Conservation (phyloP, 2,888 invertebrate species). For the Hermodice carunculata region DNA sequence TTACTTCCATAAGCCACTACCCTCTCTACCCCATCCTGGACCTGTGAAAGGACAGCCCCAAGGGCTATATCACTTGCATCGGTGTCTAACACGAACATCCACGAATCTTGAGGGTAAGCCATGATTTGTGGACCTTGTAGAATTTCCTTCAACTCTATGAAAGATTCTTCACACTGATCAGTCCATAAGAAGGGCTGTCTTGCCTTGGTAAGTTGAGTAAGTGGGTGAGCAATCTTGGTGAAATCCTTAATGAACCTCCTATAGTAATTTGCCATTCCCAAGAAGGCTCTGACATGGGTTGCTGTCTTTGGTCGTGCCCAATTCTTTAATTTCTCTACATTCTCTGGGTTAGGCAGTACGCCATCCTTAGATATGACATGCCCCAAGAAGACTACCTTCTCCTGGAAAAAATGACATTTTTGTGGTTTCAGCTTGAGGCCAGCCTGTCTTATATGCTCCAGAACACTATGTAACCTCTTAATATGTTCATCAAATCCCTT, state of each 20-base stretch:
- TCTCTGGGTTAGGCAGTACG: background rate
- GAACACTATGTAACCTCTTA: slow-evolving; percentile 19
- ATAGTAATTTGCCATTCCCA: slow-evolving; percentile 43
- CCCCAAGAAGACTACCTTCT: slow-evolving; percentile 3
- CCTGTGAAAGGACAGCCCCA: slow-evolving; percentile 32
- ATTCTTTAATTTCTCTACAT: slow-evolving; percentile 19
- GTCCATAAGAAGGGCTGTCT: slow-evolving; percentile 4
- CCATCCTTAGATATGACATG: slow-evolving; percentile 5
- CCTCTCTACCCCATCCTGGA: slow-evolving; percentile 23
- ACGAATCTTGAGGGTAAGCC: slow-evolving; percentile 2
- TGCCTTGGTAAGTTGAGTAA: slow-evolving; percentile 41
- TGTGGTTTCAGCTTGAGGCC: slow-evolving; percentile 23
- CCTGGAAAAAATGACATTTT: slow-evolving; percentile 29
- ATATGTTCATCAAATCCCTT: slow-evolving; percentile 28
- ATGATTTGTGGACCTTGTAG: slow-evolving; percentile 28
- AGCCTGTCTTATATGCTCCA: slow-evolving; percentile 17
- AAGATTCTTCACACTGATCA: slow-evolving; percentile 11
- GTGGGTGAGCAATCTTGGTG: slow-evolving; percentile 26
- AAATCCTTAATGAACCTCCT: slow-evolving; percentile 37
- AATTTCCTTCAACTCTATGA: slow-evolving; percentile 13
- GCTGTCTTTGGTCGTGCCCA: slow-evolving; percentile 32
- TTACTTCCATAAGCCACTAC: slow-evolving; percentile 28
- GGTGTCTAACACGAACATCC: slow-evolving; percentile 23
- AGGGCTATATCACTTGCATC: slow-evolving; percentile 28
- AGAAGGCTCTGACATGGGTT: slow-evolving; percentile 32